Percentiles rank a stretch among this genome's conserved stretches.
Evolutionary conservation across 2,888 invertebrate species (phyloP).

Genomic region (Leuctra nigra): DNA sequence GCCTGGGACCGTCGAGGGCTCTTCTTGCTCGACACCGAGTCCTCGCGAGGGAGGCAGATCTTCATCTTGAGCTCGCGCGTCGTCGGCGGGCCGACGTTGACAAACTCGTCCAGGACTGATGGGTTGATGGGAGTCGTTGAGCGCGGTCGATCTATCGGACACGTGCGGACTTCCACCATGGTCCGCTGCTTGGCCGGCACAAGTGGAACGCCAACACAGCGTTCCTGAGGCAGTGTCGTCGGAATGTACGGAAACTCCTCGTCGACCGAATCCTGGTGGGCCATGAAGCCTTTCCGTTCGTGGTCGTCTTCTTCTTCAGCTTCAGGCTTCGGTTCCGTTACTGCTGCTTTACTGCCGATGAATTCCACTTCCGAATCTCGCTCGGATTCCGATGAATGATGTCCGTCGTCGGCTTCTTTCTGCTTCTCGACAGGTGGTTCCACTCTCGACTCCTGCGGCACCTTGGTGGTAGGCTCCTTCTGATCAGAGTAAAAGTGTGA

Average conservation of each 20-base stretch:
- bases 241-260: conserved; percentile 83
- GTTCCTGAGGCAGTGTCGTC: conserved; percentile 80
- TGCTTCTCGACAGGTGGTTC: conserved; percentile 19
- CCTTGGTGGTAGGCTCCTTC: conserved; percentile 31
- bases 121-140: conserved; percentile 67
- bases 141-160: conserved; percentile 66
- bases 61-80: conserved; percentile 52
- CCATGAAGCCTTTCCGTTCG: conserved; percentile 69
- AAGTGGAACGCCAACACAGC: conserved; percentile 72
- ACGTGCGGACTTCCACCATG: conserved; percentile 47
- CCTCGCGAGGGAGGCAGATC: conserved; percentile 60
- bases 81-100: conserved; percentile 33
- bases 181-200: conserved; percentile 67
- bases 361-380: conserved; percentile 57
- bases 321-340: conserved; percentile 28
- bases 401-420: conserved; percentile 34
- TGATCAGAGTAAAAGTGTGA: conserved; percentile 11
- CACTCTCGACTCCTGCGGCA: neutral
- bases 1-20: conserved; percentile 44
- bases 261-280: conserved; percentile 76
- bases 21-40: conserved; percentile 42
- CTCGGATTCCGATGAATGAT: conserved; percentile 60
- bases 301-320: conserved; percentile 52
- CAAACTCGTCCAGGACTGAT: conserved; percentile 62
- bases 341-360: conserved; percentile 29